Evolutionary conservation across 2,113 vertebrate species (phyloP).

Genomic region (Myrmecobius fasciatus): DNA sequence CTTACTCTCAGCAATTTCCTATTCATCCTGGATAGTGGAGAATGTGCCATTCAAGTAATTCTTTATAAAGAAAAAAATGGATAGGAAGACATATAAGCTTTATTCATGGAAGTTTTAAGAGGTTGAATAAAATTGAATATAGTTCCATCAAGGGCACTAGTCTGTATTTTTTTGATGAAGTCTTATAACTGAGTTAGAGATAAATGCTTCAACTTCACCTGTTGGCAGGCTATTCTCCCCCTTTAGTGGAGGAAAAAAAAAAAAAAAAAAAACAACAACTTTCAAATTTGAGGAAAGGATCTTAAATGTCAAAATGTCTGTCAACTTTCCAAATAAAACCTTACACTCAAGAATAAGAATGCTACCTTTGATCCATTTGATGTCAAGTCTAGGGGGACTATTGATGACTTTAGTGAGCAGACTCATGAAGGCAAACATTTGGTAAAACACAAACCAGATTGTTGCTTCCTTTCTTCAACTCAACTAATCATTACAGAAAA

Average conservation of each 20-base stretch:
- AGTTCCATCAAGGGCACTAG: slow-evolving; percentile 51
- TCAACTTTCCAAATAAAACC: slow-evolving; percentile 72
- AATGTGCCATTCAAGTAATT: slow-evolving; percentile 49
- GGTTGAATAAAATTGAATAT: slow-evolving; percentile 63
- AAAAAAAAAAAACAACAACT: neutral
- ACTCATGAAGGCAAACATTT: slow-evolving; percentile 28
- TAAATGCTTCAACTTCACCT: slow-evolving; percentile 47
- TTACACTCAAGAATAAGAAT: slow-evolving; percentile 33
- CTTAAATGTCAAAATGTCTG: slow-evolving; percentile 71
- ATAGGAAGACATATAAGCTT: slow-evolving; percentile 22
- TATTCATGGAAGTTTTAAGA: slow-evolving; percentile 44
- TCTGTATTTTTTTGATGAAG: slow-evolving; percentile 53
- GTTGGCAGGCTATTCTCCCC: slow-evolving; percentile 35
- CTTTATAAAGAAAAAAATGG: slow-evolving; percentile 20
- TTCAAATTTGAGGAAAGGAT: slow-evolving; percentile 62
- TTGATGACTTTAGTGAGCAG: slow-evolving; percentile 19
- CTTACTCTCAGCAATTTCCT: slow-evolving; percentile 26
- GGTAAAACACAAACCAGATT: neutral
- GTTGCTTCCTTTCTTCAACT: slow-evolving; percentile 15
- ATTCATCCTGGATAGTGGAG: neutral
- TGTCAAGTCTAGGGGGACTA: slow-evolving; percentile 40
- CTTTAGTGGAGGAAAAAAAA: slow-evolving; percentile 30
- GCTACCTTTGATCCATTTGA: slow-evolving; percentile 46
- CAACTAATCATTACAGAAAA: neutral
- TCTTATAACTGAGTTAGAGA: slow-evolving; percentile 55